Evolutionary conservation across 2,888 invertebrate genomes (phyloP).

Genomic region (Ormyrus pomaceus): DNA sequence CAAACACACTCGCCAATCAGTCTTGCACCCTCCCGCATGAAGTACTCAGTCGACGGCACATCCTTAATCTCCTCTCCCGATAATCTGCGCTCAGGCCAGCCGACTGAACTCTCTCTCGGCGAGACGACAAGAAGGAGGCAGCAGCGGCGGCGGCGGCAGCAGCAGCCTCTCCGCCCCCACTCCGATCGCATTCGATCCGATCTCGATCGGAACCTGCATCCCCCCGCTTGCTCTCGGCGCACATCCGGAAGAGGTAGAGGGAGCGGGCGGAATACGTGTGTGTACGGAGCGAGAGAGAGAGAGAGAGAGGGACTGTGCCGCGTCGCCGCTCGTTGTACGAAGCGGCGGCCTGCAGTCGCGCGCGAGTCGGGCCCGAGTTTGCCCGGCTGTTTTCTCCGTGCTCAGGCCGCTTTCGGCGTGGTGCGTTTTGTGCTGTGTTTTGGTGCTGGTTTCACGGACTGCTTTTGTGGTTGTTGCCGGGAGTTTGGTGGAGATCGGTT

Average conservation of each 20-base stretch:
- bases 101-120: neutral
- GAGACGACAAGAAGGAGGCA: constrained; percentile 41
- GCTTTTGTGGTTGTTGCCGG: no score
- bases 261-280: neutral
- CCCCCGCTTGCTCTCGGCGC: neutral
- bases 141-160: neutral
- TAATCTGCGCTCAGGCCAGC: constrained; percentile 29
- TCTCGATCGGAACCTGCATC: constrained; percentile 37
- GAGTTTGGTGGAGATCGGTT: no score
- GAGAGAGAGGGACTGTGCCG: neutral
- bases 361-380: no score
- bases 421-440: no score
- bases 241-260: constrained; percentile 8
- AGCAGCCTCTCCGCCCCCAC: no score
- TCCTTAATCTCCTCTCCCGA: constrained; percentile 48
- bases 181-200: neutral
- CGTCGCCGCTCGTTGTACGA: neutral
- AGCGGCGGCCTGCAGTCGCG: neutral
- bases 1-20: no score
- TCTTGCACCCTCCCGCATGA: neutral
- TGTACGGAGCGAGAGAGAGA: neutral
- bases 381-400: no score
- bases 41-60: neutral
- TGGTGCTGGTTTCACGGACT: no score
- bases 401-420: no score